Evolutionary conservation across 2,113 vertebrate genomes (phyloP), one percentile per base, ranked within the genome.

Genomic region (Clarias macrocephalus): DNA sequence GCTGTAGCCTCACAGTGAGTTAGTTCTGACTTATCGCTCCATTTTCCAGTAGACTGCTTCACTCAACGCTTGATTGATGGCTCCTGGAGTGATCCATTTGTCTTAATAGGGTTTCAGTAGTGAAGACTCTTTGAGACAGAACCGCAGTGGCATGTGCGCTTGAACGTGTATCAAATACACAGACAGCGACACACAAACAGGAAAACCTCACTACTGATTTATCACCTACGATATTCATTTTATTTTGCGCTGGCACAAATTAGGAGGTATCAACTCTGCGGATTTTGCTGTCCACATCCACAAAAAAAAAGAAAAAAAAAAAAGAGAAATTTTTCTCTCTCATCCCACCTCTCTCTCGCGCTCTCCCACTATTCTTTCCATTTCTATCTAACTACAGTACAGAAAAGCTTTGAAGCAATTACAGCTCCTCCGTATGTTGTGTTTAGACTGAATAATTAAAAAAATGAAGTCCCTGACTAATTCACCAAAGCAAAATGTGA

Each of bases 101-200:
- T 90, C 89, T 90, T 90, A 80, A 90, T 88, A 60, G 84, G 52
- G 86, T 85, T 90, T 90, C 84, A 60, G 81, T 83, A 76, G 73
- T 25, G 86, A 84, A 72, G 77, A 85, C 11, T 80, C 70, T 80
- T n/a, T 42, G 57, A 84, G 82, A 59, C 81, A 84, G 79, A 90
- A 84, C 85, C 21, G 77, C 84, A 42, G 68, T 68, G 75, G 79
- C 87, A 87, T 86, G 75, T 82, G 73, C 25, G 82, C 85, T 30
- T 56, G 52, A 28, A 87, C 7, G 70, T 75, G 42, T 23, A 30
- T 75, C 57, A 73, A 63, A 70, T 42, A 21, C 30, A 25, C 11
- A n/a, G 19, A 86, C 62, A 37, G 9, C 52, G 37, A 52, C 25
- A 48, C 57, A 54, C 72, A 23, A 11, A 59, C 65, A 84, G 62